Evolutionary conservation across 2,888 invertebrate species (phyloP), one percentile per base, ranked within the genome.

Genomic region (Malthinus flaveolus): DNA sequence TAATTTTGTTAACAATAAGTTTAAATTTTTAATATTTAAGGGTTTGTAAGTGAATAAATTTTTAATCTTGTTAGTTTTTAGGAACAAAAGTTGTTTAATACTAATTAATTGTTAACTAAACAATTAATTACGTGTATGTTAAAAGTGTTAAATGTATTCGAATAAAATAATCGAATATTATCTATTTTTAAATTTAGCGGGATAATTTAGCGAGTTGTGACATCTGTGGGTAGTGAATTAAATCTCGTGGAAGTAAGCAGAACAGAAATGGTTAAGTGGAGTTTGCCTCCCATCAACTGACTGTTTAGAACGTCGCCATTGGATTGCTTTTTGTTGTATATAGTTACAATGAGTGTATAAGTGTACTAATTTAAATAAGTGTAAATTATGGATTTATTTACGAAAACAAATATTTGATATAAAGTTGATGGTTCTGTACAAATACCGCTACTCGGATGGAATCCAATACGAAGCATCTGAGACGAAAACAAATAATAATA

Each of bases 221-320:
- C 39, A 42, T 42, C 39, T 42, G 23, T 23, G 13, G 39, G 12
- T n/a, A 42, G 9, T 42, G 10, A 15, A 12, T 23, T 13, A n/a
- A 42, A 42, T 13, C 15, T 15, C 9, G 9, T 1, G 2, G 15
- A 42, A 6, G 23, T 42, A 15, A 42, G 64, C 49, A 56, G 63
- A 66, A 60, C 50, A 72, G 68, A 72, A 66, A 72, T 76, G 74
- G 73, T 73, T 75, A 75, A 75, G 75, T 76, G 75, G 75, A 76
- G 77, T 78, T 78, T 77, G 76, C 74, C 76, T 78, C 76, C 75
- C 75, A 75, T 73, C 74, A 76, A 77, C 75, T 75, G 75, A 76
- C 75, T 75, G 76, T 78, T 78, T 78, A 73, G 75, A 73, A 75
- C 75, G 75, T 77, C 76, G 76, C 77, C 75, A 78, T 79, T 79